Evolutionary conservation across 2,113 vertebrate species (phyloP).

Genomic region (Scomber japonicus): DNA sequence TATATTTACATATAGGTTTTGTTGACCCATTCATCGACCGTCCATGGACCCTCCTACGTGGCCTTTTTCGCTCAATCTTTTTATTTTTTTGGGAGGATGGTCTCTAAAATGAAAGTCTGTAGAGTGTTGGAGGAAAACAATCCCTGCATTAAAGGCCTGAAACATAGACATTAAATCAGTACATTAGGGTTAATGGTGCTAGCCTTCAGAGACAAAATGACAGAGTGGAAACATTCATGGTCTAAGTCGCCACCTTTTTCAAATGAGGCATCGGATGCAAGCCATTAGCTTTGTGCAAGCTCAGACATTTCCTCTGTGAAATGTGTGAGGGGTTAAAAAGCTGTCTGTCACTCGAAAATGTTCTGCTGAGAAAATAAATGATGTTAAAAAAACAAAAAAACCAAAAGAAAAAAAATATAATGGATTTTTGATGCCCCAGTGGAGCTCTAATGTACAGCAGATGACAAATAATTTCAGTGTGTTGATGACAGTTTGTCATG

Average conservation of each 20-base stretch:
- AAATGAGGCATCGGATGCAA: conserved; percentile 53
- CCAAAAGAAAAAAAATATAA: conserved; percentile 23
- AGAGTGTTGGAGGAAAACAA: not conserved
- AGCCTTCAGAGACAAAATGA: conserved; percentile 3
- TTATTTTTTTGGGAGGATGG: not conserved
- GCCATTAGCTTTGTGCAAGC: conserved; percentile 62
- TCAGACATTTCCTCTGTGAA: conserved; percentile 29
- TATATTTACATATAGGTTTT: no score
- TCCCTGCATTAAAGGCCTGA: not conserved
- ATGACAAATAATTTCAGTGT: conserved; percentile 49
- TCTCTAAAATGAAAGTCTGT: not conserved
- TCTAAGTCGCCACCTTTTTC: conserved; percentile 20
- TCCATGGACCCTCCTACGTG: no score
- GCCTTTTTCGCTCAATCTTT: not conserved
- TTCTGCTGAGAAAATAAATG: conserved; percentile 51
- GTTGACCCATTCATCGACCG: no score
- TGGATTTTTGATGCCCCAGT: conserved; percentile 45
- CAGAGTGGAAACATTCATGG: conserved; percentile 18
- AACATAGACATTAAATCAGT: not conserved
- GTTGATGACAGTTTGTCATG: conserved; percentile 49
- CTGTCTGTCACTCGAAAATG: conserved; percentile 56
- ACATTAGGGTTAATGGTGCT: conserved; percentile 30
- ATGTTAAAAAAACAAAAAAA: conserved; percentile 30
- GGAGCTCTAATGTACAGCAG: conserved; percentile 53
- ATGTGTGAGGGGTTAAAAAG: conserved; percentile 49